Evolutionary conservation across 2,888 invertebrate species (phyloP), one percentile per base, ranked within the genome.

Genomic region (Drosophila paramelanica): DNA sequence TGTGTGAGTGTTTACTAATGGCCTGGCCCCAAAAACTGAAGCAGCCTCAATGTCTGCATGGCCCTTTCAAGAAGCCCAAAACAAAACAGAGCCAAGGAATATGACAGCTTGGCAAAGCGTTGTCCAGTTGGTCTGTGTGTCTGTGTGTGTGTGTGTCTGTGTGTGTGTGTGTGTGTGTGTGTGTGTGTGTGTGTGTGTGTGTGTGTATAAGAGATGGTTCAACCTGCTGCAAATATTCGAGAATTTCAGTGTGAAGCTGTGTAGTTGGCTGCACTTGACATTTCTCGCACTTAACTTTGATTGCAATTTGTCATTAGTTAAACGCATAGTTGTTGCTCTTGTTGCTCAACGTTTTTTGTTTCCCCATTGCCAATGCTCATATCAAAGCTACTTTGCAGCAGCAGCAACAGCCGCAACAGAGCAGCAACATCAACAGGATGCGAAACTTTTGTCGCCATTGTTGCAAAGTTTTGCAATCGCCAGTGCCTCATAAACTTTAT

Each of bases 401-500:
- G 10, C 27, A 11, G 4, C 13, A 13, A 33, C 46, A n/a, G 13
- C 14, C 8, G 23, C 46, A 50, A 8, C 17, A 33, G 27, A 14
- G 39, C 43, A 23, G 47, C 49, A 45, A 65, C 49, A 49, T 52
- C 68, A 45, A 61, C 59, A 59, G 77, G 53, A 68, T 65, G 77
- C 67, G 57, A 83, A 88, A 87, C 70, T 83, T 88, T 87, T 87
- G 85, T 81, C 87, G 84, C 85, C 87, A 81, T 88, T 88, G 85
- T 81, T 68, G 57, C 68, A 87, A 88, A 89, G 85, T 87, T 89
- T 89, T 70, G 85, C 85, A 85, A 84, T 84, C 84, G 84, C 89
- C 84, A 84, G 89, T 81, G 89, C 73, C 89, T 76, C 87, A 78
- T 88, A 84, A 83, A 84, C 87, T 70, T 67, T 68, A 72, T 85